Base-by-base conservation (phyloP, 2,797 vertebrate genomes). In the Sarcophilus harrisii region DNA sequence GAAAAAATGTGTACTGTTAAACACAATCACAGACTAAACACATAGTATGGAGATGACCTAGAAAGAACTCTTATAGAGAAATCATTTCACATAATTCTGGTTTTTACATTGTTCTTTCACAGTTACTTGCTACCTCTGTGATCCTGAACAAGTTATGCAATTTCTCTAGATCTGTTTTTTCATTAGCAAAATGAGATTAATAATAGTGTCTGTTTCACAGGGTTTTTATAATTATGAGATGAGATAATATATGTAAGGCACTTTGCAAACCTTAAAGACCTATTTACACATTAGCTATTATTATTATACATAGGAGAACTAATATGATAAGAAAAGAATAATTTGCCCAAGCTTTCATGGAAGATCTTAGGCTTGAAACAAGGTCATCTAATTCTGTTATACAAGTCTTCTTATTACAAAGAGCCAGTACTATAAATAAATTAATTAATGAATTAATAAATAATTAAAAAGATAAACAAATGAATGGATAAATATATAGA, bases 1-100 rank as follows among this genome's bases (percentile, higher is more conserved):
- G n/a, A 57, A 58, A 94, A 52, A 93, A 94, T 94, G 13, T 96
- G 38, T 11, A 62, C 38, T 92, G 92, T 45, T 14, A 81, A 32
- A 28, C 30, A 93, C 30, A 92, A 32, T 10, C 89, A 29, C 59
- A 91, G 55, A 90, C 95, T 91, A 94, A 93, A 87, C 59, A 38
- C 60, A 95, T 94, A 92, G 94, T 38, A 30, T 62, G 93, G 57
- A 91, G 59, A 90, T 92, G 66, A 91, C 89, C 21, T 87, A 8
- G 38, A 27, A 87, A 49, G 73, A 49, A 11, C 38, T 49, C 38
- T 81, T 73, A 21, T 38, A 11, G 73, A 45, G 38, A 87, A 8
- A 87, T 87, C 24, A 49, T 87, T 87, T 45, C 38, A 49, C 45
- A 38, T 27, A 87, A 87, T 38, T 87, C 16, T 87, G 21, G 10